Base-by-base conservation (phyloP, 2,888 invertebrate species). In the Hipparchia sbordonii region DNA sequence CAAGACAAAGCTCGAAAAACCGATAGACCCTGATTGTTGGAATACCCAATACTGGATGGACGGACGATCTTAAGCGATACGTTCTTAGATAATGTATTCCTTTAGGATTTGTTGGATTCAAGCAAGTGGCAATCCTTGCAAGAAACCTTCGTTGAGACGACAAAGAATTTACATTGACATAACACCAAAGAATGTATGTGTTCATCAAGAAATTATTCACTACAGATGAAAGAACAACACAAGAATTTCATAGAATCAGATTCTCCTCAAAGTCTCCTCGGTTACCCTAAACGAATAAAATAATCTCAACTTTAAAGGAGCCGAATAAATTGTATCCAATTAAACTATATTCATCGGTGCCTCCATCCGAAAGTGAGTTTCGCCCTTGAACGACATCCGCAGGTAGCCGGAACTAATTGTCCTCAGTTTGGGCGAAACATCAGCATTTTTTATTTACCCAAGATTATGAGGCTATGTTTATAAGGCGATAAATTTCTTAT, bases 331-430 rank as follows among this genome's bases (percentile, higher is more conserved):
- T 48, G 3, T 65, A 66, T 51, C 48, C 48, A 71, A 62, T 69
- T 65, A 70, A 65, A 73, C 69, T 52, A 79, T 77, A 78, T 76
- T 81, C 79, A 83, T 84, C 81, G 82, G 80, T 78, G 80, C 79
- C 82, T 82, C 79, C 81, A 85, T 85, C 87, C 79, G 86, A 89
- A 91, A 89, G 88, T 87, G 88, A 90, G 85, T 86, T 84, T 79
- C 81, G 90, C 84, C 92, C 93, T 92, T 92, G 92, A 87, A 91
- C 89, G 90, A 90, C 89, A 92, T 92, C 92, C 91, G 90, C 85
- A 84, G 85, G 87, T 87, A 87, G 86, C 87, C 89, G 91, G 88
- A 92, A 91, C 91, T 86, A 90, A 93, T 93, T 86, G 85, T 81
- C 80, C 84, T 85, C 75, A 79, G 79, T 85, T 82, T 79, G 77